phyloP scores from a whole-genome alignment of 1,140 invertebrate genomes.

The Saccostrea cuccullata region DNA sequence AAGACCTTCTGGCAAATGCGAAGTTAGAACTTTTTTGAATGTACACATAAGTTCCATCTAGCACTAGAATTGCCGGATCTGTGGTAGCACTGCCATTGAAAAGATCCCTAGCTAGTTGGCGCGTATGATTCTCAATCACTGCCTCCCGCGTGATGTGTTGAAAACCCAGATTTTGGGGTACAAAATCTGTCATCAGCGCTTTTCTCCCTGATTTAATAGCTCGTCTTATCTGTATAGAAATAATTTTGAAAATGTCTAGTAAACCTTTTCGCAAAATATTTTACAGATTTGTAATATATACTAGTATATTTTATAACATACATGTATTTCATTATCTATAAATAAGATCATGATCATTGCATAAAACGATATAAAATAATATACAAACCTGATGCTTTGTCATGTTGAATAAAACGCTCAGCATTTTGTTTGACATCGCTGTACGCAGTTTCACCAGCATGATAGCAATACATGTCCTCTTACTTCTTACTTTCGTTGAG shows the following conservation, averaged over 20 bases:
- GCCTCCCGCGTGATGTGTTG: background rate
- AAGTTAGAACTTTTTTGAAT: no score
- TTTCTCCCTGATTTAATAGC: background rate
- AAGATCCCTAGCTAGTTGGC: no score
- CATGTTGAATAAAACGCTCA: background rate
- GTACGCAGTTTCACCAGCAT: background rate
- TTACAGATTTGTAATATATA: background rate
- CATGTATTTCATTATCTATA: background rate
- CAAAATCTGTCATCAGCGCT: background rate
- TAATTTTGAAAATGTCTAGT: background rate
- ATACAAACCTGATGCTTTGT: background rate
- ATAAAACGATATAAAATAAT: no score
- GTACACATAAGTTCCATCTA: no score
- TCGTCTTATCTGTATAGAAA: background rate
- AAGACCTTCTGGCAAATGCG: no score
- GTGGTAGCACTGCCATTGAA: no score
- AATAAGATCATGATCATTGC: background rate
- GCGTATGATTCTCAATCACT: no score
- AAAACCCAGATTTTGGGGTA: background rate
- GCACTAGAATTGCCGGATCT: no score
- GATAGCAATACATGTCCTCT: conserved; percentile 11
- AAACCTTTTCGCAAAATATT: background rate
- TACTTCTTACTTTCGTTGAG: background rate
- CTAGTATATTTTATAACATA: background rate
- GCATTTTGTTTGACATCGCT: background rate